Conservation (phyloP, 1,140 invertebrate species). For the Formica selysi region DNA sequence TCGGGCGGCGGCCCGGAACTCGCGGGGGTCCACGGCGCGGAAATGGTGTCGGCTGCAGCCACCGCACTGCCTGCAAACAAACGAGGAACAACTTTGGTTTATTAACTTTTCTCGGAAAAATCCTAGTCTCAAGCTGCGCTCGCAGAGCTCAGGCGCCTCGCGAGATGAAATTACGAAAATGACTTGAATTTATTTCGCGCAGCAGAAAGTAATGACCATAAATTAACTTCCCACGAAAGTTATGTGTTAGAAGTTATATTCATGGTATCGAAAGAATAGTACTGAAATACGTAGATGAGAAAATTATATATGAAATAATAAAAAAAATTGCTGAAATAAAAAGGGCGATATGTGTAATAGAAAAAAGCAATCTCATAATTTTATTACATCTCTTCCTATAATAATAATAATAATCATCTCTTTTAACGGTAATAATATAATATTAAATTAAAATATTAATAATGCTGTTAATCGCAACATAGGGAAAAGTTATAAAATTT, state of each 20-base stretch:
- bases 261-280: not conserved
- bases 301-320: not conserved
- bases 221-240: not conserved
- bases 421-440: not conserved
- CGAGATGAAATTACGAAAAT: not conserved
- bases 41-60: slow-evolving; percentile 93
- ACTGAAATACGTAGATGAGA: not conserved
- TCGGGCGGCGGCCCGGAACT: slow-evolving; percentile 91
- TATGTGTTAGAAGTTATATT: not conserved
- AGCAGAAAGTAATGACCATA: not conserved
- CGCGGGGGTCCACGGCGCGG: slow-evolving; percentile 93
- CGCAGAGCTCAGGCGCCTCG: not conserved
- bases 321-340: not conserved
- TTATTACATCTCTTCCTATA: not conserved
- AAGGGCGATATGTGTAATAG: not conserved
- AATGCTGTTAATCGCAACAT: not conserved
- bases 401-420: too few species aligned
- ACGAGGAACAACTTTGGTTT: slow-evolving; percentile 59
- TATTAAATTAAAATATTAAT: not conserved
- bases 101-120: slow-evolving; percentile 54
- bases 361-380: not conserved
- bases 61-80: slow-evolving; percentile 89
- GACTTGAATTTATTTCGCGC: slow-evolving; percentile 13
- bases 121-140: slow-evolving; percentile 50
- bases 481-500: not conserved